Base-by-base conservation (phyloP, 2,888 invertebrate species). In the Eristalis pertinax region DNA sequence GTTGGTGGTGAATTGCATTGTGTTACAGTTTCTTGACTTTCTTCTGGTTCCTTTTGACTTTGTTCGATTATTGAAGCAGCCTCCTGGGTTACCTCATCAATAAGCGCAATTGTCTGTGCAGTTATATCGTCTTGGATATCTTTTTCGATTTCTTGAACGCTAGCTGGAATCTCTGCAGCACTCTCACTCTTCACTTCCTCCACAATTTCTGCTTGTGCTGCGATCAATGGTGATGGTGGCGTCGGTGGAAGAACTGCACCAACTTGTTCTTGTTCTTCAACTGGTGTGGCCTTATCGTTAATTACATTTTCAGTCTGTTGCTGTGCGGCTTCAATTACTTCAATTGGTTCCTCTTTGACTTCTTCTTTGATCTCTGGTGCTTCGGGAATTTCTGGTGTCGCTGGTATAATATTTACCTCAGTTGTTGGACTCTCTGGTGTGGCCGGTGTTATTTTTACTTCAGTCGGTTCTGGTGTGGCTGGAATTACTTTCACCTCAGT, bases 1-100 rank as follows among this genome's bases (percentile, higher is more conserved):
- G 87, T 75, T 86, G 86, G 74, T 87, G 87, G 87, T 87, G 87
- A 84, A 87, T 84, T 87, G 87, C 87, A 87, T 87, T 87, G 75
- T 76, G 84, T 87, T 84, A 68, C 56, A 29, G 38, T 19, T 76
- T 60, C 38, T 10, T 58, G n/a, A 26, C n/a, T 77, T 22, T 81
- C 75, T 56, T 86, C 75, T 56, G 24, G 13, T 15, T 70, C 56
- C 43, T 78, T 29, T 50, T 79, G 85, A 26, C 41, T 84, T 26
- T 67, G 35, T 58, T 87, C 84, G 29, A 87, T 72, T 19, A 79
- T 43, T 15, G 79, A 68, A 58, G 84, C 84, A 19, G 87, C 87
- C 73, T 87, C 64, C 69, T 87, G 84, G 26, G 87, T 87, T 32
- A 87, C 79, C 56, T 84, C 84, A 87, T 84, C 87, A 24, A 87